Evolutionary conservation across 2,888 invertebrate species (phyloP), one percentile per base, ranked within the genome.

Genomic region (Brachyptera risi): DNA sequence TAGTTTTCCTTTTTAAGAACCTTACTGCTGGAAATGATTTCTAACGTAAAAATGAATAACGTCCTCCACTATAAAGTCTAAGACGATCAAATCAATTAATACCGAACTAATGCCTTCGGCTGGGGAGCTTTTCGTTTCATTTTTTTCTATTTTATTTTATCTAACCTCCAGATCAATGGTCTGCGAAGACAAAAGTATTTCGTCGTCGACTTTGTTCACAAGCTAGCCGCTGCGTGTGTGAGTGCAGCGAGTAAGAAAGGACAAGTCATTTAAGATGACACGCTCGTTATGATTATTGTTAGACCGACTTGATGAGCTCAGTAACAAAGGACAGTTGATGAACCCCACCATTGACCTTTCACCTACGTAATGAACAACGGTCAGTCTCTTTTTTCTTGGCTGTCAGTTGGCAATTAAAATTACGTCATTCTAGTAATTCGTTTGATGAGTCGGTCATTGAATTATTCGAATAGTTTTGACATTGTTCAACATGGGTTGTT

Each of bases 201-300:
- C n/a, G n/a, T n/a, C n/a, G n/a, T n/a, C n/a, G n/a, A n/a, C n/a
- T n/a, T n/a, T n/a, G n/a, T n/a, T n/a, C n/a, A n/a, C n/a, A n/a
- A n/a, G n/a, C n/a, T n/a, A n/a, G n/a, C n/a, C n/a, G n/a, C n/a
- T n/a, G n/a, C n/a, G n/a, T n/a, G n/a, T n/a, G n/a, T n/a, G n/a
- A n/a, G n/a, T n/a, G n/a, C 31, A 31, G 31, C 31, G 7, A 11
- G 11, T 7, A 47, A 23, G 35, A 31, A 27, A 11, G 21, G 37
- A 19, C 37, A 17, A 54, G 54, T 17, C 54, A 54, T 17, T 17
- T 19, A 27, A 54, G 35, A 54, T 54, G 54, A 54, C 54, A 54
- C 17, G 54, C 35, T 54, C 54, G 54, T 54, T 54, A 54, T 54
- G 54, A 24, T 54, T 37, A 35, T 54, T 54, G 54, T 54, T 54